Base-by-base conservation (phyloP, 2,113 vertebrate species). In the Xerus inauris region DNA sequence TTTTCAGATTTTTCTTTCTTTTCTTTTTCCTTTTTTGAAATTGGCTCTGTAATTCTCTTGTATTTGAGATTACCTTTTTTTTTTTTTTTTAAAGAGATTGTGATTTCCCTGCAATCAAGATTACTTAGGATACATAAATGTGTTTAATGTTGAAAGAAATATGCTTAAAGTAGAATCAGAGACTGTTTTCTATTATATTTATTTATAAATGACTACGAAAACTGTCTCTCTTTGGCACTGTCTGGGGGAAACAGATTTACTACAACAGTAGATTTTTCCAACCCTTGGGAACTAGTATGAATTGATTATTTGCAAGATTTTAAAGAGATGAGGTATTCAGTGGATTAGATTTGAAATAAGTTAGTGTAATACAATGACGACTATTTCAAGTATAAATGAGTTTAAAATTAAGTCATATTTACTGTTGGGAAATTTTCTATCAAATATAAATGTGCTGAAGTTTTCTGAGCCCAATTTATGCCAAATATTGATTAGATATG, bases 81-180 rank as follows among this genome's bases (percentile, higher is more conserved):
- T 54, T n/a, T n/a, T n/a, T n/a, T n/a, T n/a, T n/a, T n/a, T n/a
- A n/a, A 14, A 90, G 72, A 89, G 64, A 87, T 73, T 94, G 28
- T 26, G 47, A 16, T 87, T 94, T 97, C 30, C 47, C 35, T 89
- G 1, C 47, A 80, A 75, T 95, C 81, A 94, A 77, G 62, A 98
- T 97, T 97, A 76, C 69, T 91, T 94, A 94, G 75, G 75, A 57
- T 96, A 97, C 93, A 49, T 97, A 93, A 98, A 94, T 42, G 30
- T 81, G 42, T 87, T 95, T 97, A 79, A 82, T 1, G 24, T 96
- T 90, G 64, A 95, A 94, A 94, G 75, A 90, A 94, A 81, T 35
- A 71, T 81, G 28, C 89, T 79, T 89, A 81, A 94, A 97, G 88
- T 97, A 80, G 85, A 97, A 96, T 97, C 81, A 95, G 94, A 89